Evolutionary conservation across 2,797 vertebrate species (phyloP).

Genomic region (Alca torda): DNA sequence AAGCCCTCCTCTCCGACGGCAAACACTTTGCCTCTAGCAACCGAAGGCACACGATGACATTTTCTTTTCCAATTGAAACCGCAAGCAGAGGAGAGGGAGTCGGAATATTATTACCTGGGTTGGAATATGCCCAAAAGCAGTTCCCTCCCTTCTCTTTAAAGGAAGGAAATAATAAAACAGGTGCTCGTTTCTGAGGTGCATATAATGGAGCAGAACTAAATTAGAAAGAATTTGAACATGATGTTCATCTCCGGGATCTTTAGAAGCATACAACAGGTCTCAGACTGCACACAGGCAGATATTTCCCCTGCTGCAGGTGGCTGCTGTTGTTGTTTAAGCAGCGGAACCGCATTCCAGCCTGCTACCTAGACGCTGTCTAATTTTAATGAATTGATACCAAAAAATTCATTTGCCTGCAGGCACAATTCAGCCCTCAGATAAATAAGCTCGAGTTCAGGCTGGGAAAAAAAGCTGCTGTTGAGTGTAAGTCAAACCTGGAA

Average conservation of each 20-base stretch:
- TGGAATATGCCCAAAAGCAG: not conserved
- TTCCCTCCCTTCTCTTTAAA: not conserved
- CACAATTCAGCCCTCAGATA: not conserved
- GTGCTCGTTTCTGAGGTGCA: not conserved
- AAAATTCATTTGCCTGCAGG: not conserved
- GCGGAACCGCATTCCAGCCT: slow-evolving; percentile 45
- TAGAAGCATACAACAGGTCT: not conserved
- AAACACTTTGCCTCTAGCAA: not conserved
- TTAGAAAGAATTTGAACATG: not conserved
- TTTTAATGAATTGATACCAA: not conserved
- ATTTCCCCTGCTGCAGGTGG: not conserved
- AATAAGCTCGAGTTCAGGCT: not conserved
- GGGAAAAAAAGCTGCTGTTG: not conserved
- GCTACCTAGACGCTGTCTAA: not conserved
- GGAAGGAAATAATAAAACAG: not conserved
- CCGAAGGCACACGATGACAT: not conserved
- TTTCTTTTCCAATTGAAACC: not conserved
- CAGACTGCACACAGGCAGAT: not conserved
- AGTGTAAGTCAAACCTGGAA: not conserved
- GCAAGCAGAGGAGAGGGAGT: not conserved
- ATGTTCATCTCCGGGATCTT: not conserved
- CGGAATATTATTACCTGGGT: not conserved
- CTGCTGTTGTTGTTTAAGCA: not conserved
- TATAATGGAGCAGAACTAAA: not conserved
- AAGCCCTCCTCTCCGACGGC: not conserved